Percentiles rank a stretch among this genome's conserved stretches.
These are phyloP conservation scores for Micrastur ruficollis DNA, from an alignment of 2,797 vertebrate genomes.

Conservation along the genomic window DNA sequence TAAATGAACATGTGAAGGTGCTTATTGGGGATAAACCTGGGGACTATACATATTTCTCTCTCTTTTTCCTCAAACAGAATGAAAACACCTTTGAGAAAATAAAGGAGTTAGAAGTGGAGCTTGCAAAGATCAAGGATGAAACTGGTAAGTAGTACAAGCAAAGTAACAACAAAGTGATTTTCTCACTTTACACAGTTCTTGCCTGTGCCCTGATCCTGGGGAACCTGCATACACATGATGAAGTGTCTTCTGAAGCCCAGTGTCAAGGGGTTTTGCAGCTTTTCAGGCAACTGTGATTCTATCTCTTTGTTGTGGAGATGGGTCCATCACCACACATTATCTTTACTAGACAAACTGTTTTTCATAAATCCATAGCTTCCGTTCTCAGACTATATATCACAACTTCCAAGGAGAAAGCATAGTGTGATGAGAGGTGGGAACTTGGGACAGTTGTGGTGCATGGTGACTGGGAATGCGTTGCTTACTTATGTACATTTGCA, in stretches of 20 bases:
- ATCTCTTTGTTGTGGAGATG: neutral
- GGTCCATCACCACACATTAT: neutral
- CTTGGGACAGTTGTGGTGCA: neutral
- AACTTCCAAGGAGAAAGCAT: neutral
- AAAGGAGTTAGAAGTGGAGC: constrained; percentile 88
- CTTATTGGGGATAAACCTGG: constrained; percentile 44
- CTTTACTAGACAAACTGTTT: neutral
- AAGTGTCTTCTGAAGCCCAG: neutral
- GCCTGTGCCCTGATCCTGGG: neutral
- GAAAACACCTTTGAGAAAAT: constrained; percentile 89
- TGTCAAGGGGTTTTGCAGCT: neutral
- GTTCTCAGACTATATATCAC: neutral
- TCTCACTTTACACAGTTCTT: neutral
- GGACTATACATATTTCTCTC: constrained; percentile 37
- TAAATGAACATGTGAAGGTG: constrained; percentile 49
- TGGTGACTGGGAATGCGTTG: neutral
- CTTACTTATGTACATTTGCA: rapidly evolving
- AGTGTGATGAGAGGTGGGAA: neutral
- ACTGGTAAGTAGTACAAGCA: constrained; percentile 86
- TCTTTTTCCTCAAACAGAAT: constrained; percentile 80
- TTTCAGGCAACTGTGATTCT: neutral
- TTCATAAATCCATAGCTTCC: neutral
- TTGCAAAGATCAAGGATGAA: constrained; percentile 95
- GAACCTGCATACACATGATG: neutral
- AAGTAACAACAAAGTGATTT: constrained; percentile 14